phyloP scores from a whole-genome alignment of 2,888 invertebrate genomes.

The Cyclophora punctaria region DNA sequence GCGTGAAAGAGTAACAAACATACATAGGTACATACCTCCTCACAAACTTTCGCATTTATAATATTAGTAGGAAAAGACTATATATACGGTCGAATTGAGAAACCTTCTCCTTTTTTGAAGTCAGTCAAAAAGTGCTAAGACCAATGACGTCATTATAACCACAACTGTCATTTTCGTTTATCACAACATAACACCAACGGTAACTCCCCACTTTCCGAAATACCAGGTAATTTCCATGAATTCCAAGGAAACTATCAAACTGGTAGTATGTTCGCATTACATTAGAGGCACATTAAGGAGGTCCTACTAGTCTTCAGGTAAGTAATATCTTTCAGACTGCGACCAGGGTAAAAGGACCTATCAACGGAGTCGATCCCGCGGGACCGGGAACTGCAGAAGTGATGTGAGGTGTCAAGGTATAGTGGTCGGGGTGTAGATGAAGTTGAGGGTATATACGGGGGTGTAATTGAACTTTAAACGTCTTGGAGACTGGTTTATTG shows the following conservation, averaged over 20 bases:
- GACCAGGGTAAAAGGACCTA: constrained; percentile 2
- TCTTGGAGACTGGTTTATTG: neutral
- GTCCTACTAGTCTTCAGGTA: constrained; percentile 7
- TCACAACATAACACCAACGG: too few species aligned
- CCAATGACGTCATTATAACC: too few species aligned
- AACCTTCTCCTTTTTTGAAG: too few species aligned
- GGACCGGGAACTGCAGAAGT: neutral
- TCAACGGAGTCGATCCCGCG: neutral
- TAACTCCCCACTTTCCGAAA: neutral
- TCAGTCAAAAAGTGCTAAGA: too few species aligned
- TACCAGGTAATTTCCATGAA: neutral
- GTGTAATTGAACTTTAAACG: neutral
- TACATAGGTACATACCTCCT: too few species aligned
- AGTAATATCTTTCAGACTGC: constrained; percentile 3
- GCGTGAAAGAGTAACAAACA: too few species aligned
- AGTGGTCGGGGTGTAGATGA: neutral
- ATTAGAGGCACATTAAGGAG: constrained; percentile 8
- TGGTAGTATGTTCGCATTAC: constrained; percentile 1
- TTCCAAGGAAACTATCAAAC: neutral
- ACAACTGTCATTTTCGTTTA: too few species aligned
- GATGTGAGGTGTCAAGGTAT: neutral
- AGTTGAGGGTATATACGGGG: neutral
- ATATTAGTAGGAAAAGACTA: too few species aligned
- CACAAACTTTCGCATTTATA: too few species aligned
- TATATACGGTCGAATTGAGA: too few species aligned